Evolutionary conservation across 1,140 invertebrate genomes (phyloP), one percentile per base, ranked within the genome.

Genomic region (Trinorchestia longiramus): DNA sequence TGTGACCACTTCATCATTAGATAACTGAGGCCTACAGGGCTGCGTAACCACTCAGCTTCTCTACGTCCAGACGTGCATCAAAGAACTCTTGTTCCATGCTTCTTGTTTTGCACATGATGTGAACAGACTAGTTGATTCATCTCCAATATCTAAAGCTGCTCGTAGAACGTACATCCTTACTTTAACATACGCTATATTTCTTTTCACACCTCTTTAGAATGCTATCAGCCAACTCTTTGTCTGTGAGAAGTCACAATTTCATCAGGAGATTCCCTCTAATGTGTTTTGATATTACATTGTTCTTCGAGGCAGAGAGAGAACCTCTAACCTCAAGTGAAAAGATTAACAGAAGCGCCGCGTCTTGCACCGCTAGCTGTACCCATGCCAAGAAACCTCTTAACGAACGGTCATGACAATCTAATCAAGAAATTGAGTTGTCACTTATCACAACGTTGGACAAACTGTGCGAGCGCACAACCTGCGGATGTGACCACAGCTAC

Each of bases 401-500:
- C 62, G 28, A 3, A 77, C 28, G 8, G 62, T 77, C 62, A 36
- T 77, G 28, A 36, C 62, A 36, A 77, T 36, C 36, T 28, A 77
- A 77, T 77, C 62, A 77, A 77, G 62, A 77, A 77, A 77, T 77
- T 28, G 62, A 77, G 62, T 77, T 77, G 62, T 28, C 28, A 77
- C 62, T 77, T 77, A 77, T 36, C 62, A 77, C 62, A 1, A 77
- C 28, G 62, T 77, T 77, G 28, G 62, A 28, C 62, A 77, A 77
- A 77, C 62, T 77, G 15, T 36, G 62, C 11, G 28, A 77, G 3
- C 88, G 88, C 1, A 28, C 15, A 90, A 43, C 88, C 11, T 15
- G 88, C 88, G 43, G 43, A 43, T 90, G 88, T 90, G n/a, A 42
- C 3, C 88, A 42, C 88, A 90, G 43, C 88, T 90, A 90, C 88